Percentiles rank a stretch among this genome's conserved stretches.
phyloP scores from a whole-genome alignment of 2,113 vertebrate species.

The Trachemys scripta region DNA sequence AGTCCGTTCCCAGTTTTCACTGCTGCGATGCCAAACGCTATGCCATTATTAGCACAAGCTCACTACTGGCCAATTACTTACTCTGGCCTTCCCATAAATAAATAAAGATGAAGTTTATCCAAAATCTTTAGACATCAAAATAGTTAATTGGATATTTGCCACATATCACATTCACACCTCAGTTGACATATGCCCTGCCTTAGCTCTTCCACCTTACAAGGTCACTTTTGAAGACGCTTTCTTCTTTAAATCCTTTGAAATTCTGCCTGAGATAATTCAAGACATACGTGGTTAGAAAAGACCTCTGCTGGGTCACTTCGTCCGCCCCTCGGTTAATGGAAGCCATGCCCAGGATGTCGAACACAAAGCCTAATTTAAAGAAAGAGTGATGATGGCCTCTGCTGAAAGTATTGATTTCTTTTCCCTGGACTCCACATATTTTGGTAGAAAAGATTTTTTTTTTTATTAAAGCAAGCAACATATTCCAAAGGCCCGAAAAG shows the following conservation, averaged over 20 bases:
- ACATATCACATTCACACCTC: slow-evolving; percentile 17
- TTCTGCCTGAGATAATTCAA: slow-evolving; percentile 35
- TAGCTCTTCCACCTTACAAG: slow-evolving; percentile 42
- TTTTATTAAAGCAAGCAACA: slow-evolving; percentile 62
- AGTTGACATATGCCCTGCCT: slow-evolving; percentile 23
- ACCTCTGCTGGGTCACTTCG: slow-evolving; percentile 1
- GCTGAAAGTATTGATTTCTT: slow-evolving; percentile 33
- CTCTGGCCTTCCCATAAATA: neutral
- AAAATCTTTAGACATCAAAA: slow-evolving; percentile 31
- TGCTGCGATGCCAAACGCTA: neutral
- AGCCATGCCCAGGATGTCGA: slow-evolving; percentile 23
- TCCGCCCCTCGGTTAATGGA: slow-evolving; percentile 49
- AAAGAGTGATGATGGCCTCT: neutral
- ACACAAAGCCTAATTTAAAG: slow-evolving; percentile 51
- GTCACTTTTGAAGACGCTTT: slow-evolving; percentile 63
- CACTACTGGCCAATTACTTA: neutral
- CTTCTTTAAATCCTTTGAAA: slow-evolving; percentile 56
- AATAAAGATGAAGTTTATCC: neutral
- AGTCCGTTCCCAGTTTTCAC: neutral
- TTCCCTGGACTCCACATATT: slow-evolving; percentile 42
- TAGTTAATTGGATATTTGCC: slow-evolving; percentile 56
- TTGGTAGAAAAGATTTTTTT: slow-evolving; percentile 21
- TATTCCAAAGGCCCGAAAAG: slow-evolving; percentile 55
- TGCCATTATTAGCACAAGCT: neutral
- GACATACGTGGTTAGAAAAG: neutral